Evolutionary conservation across 2,797 vertebrate species (phyloP).

Genomic region (Bryconaethiops microstoma): DNA sequence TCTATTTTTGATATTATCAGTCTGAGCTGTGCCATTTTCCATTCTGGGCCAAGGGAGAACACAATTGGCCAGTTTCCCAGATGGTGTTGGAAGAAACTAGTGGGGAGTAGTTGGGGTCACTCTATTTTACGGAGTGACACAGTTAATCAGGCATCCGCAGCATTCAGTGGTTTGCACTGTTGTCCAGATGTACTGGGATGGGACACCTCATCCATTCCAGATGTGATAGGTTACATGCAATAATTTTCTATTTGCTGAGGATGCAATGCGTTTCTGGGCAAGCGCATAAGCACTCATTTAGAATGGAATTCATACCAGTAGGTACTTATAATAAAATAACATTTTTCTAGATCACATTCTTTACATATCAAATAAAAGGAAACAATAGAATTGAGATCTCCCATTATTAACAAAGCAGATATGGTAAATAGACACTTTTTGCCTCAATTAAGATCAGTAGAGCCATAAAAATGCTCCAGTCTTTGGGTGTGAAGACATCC

Average conservation of each 20-base stretch:
- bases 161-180: neutral
- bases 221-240: neutral
- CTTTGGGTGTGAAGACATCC: neutral
- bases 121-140: conserved; percentile 1
- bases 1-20: neutral
- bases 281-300: too few relatives aligned
- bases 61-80: neutral
- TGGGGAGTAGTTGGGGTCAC: neutral
- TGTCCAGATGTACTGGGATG: neutral
- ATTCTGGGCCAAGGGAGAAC: conserved; percentile 1
- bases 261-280: too few relatives aligned
- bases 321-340: too few relatives aligned
- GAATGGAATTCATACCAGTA: too few relatives aligned
- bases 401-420: too few relatives aligned
- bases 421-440: neutral
- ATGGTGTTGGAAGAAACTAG: conserved; percentile 2
- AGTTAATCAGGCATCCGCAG: neutral
- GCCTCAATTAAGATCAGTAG: neutral
- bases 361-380: too few relatives aligned
- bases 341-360: too few relatives aligned
- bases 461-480: neutral
- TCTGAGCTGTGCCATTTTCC: conserved; percentile 3
- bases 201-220: neutral
- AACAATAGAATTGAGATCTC: too few relatives aligned
- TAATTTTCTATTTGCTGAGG: neutral